Base-by-base conservation (phyloP, 2,888 invertebrate genomes). In the Cantharis lateralis region DNA sequence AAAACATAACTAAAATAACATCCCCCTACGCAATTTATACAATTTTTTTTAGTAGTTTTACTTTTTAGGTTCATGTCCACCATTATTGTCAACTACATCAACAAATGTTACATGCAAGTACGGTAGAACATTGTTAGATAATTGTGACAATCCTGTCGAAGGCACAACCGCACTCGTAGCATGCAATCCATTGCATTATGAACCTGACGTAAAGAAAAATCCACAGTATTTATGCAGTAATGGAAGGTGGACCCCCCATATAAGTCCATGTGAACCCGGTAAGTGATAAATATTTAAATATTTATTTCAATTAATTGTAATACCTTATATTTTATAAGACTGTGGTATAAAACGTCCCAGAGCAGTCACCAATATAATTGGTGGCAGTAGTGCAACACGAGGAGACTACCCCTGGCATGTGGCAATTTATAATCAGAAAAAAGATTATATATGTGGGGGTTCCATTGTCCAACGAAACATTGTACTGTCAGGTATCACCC, bases 401-500 rank as follows among this genome's bases (percentile, higher is more conserved):
- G 63, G 64, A 24, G 70, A 72, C 24, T 78, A 73, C 32, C 87
- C 87, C 18, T 87, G 87, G 87, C 83, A 85, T 15, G 81, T 83
- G 5, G 86, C 84, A 5, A 61, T 87, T 70, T 87, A 84, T 75
- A 71, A 62, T 20, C 70, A 78, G 68, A 24, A n/a, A 4, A 75
- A 71, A 3, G 64, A 73, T 0, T 82, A 83, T 24, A 79, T 82
- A 61, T 87, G 87, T 79, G 86, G 86, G 10, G 87, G 86, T 26
- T 83, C 85, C 0, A 81, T 87, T 48, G 76, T 87, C 20, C 83
- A 77, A 15, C 80, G 78, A 26, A 81, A 79, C 69, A 72, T 85
- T 70, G 80, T 86, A 26, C n/a, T 86, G 61, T 84, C 87, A 79
- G 87, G 87, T 86, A 20, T n/a, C n/a, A n/a, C n/a, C n/a, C n/a